A percentile compares a stretch with the other conserved stretches of the same genome.
phyloP scores from a whole-genome alignment of 23 tunicate genomes.

The Styela clava region DNA sequence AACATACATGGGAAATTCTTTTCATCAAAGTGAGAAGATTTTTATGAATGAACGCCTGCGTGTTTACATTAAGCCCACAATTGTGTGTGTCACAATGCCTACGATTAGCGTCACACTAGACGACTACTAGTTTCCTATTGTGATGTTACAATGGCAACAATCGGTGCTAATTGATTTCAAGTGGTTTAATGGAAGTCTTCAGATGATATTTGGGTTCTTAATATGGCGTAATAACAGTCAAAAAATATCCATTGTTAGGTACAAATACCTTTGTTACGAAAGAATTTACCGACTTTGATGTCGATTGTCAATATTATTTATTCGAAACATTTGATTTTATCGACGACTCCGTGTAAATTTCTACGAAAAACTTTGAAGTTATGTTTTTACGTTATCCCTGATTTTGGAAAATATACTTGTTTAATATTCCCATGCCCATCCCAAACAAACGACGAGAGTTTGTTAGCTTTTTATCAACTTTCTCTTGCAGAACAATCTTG shows the following conservation, averaged over 20 bases:
- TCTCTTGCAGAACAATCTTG: no score
- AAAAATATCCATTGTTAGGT: conserved; percentile 5
- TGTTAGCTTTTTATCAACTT: no score
- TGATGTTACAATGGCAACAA: neutral
- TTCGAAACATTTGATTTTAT: no score
- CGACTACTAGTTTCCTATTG: neutral
- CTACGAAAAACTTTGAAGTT: no score
- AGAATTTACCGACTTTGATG: neutral
- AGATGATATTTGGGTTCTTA: neutral
- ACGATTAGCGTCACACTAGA: neutral
- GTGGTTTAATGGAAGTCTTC: neutral
- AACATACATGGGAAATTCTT: neutral
- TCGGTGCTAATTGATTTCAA: conserved; percentile 17
- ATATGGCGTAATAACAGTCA: neutral
- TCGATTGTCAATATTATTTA: neutral
- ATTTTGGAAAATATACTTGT: no score
- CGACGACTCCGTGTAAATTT: no score
- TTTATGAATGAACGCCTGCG: neutral
- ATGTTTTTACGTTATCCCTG: no score
- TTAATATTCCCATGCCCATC: no score
- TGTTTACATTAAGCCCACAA: conserved; percentile 17
- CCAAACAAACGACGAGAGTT: no score
- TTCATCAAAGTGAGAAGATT: neutral
- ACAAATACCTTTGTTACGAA: neutral
- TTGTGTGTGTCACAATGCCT: conserved; percentile 9